Evolutionary conservation across 2,888 invertebrate genomes (phyloP), one percentile per base, ranked within the genome.

Genomic region (Xiphydria camelus): DNA sequence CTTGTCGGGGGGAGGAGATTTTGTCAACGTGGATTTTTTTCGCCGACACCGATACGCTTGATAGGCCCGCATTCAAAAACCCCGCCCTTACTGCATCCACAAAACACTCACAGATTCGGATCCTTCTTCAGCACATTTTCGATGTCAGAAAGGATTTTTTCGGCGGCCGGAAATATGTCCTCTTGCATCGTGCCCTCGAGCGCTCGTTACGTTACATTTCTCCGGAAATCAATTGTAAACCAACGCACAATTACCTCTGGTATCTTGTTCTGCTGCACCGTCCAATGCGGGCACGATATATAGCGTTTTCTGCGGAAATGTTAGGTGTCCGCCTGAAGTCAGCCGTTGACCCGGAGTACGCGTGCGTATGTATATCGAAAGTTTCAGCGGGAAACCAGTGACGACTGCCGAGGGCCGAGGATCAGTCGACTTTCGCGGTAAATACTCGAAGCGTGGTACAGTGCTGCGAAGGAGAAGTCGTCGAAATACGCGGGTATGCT

Each of bases 61-160:
- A n/a, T n/a, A n/a, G n/a, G n/a, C n/a, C 12, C 12, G 29, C 4
- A 29, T 33, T 45, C 23, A 40, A 57, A 56, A 47, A 50, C 59
- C 56, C 61, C 61, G 54, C 65, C 60, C 62, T 53, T 43, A 42
- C 48, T 57, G 26, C 33, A 36, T 15, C 38, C 31, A 45, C 34
- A 18, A 19, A 40, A 52, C 53, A 67, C 88, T 88, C 80, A 92
- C 92, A 92, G 78, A 75, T 86, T 82, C 56, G 83, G 79, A 76
- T 90, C 88, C 78, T 84, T 87, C 59, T 81, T 82, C 68, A 93
- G 81, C 57, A 88, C 83, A 59, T 82, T 83, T 70, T 88, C 83
- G 53, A 93, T 82, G 66, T 90, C 90, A 59, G 83, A 82, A 53
- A 92, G 80, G 64, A 93, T 91, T 81, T 87, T 88, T 73, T 91